Percentiles rank a stretch among this genome's conserved stretches.
phyloP scores from a whole-genome alignment of 2,888 invertebrate species.

The Leptinotarsa haldemani region DNA sequence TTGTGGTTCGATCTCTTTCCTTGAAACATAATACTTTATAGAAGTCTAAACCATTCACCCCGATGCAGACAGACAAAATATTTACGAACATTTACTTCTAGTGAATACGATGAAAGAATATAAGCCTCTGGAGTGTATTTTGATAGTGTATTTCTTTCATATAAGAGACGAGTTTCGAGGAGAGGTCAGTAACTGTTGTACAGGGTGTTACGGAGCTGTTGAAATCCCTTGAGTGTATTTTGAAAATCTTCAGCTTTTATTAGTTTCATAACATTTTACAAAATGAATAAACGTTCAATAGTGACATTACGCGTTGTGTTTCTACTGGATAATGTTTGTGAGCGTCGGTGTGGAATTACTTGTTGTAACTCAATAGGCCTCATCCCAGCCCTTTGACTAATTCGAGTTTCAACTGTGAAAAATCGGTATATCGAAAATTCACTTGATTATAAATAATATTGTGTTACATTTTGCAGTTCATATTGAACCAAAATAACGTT shows the following conservation, averaged over 20 bases:
- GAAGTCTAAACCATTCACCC: not conserved
- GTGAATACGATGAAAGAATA: not conserved
- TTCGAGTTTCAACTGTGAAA: constrained; percentile 17
- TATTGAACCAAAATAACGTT: constrained; percentile 2
- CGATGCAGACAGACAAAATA: not conserved
- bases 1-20: not conserved
- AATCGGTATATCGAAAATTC: constrained; percentile 4
- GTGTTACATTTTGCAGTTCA: constrained; percentile 17
- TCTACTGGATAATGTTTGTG: not conserved
- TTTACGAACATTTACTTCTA: not conserved
- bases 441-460: not conserved
- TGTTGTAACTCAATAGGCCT: constrained; percentile 25
- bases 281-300: not conserved
- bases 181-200: not conserved
- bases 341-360: constrained; percentile 12
- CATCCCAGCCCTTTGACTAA: constrained; percentile 22
- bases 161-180: not conserved
- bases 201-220: not conserved
- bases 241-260: not conserved
- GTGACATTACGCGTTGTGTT: not conserved
- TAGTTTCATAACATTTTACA: not conserved
- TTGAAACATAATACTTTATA: constrained; percentile 3
- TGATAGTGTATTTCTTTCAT: not conserved
- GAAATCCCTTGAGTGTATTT: too few relatives aligned
- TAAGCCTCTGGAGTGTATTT: not conserved